Evolutionary conservation across 1,140 invertebrate genomes (phyloP).

Genomic region (Drosophila albomicans): DNA sequence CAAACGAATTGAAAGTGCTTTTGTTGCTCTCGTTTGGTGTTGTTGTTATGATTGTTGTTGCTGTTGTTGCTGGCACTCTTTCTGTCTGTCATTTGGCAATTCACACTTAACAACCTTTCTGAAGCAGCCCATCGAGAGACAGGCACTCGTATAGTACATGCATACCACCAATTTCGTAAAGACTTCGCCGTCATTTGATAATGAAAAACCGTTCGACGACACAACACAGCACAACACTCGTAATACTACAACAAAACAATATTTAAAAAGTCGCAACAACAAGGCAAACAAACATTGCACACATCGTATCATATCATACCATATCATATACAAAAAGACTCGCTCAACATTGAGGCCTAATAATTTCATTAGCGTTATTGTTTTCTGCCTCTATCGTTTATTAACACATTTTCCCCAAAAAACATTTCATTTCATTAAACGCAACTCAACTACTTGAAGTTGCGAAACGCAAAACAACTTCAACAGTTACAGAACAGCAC

Average conservation of each 20-base stretch:
- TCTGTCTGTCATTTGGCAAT: conserved; percentile 69
- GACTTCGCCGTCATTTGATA: conserved; percentile 42
- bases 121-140: conserved; percentile 39
- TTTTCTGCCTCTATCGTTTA: conserved; percentile 1
- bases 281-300: conserved; percentile 10
- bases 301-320: not conserved
- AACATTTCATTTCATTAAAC: not conserved
- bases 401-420: conserved; percentile 11
- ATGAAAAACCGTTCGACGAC: conserved; percentile 41
- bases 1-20: conserved; percentile 37
- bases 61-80: conserved; percentile 53
- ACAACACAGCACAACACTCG: not conserved
- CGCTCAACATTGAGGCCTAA: conserved; percentile 16
- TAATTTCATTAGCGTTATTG: conserved; percentile 31
- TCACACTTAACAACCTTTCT: conserved; percentile 60
- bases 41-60: conserved; percentile 17
- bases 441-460: not conserved
- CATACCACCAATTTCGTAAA: conserved; percentile 54
- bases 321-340: conserved; percentile 4
- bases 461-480: too few relatives aligned
- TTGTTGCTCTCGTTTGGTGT: conserved; percentile 29
- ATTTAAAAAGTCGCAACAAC: conserved; percentile 1
- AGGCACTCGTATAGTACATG: conserved; percentile 32
- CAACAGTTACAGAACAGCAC: too few relatives aligned
- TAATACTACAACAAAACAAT: conserved; percentile 2